phyloP scores from a whole-genome alignment of 2,888 invertebrate genomes.

The Idaea straminata region DNA sequence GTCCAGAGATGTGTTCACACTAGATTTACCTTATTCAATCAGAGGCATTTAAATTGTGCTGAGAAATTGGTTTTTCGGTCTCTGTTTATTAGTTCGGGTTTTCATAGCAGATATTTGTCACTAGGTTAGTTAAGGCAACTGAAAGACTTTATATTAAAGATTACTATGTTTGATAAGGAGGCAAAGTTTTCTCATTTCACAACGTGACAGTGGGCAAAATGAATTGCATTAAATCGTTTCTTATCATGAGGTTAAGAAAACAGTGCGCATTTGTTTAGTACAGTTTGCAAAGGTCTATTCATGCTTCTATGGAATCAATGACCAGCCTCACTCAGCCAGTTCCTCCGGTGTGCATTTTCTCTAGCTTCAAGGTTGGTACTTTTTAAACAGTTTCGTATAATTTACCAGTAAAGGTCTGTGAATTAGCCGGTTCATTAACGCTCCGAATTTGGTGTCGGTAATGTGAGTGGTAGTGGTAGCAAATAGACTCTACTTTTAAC shows the following conservation, averaged over 20 bases:
- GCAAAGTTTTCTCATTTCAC: no score
- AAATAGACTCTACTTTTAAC: background rate
- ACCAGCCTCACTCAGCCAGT: slow-evolving; percentile 26
- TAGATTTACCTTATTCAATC: background rate
- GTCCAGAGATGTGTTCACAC: slow-evolving; percentile 7
- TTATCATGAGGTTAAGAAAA: background rate
- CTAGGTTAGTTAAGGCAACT: background rate
- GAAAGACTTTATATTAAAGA: no score
- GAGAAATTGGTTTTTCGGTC: no score
- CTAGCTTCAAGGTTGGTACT: slow-evolving; percentile 53
- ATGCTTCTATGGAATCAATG: background rate
- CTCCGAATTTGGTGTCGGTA: slow-evolving; percentile 16
- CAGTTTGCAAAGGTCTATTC: background rate
- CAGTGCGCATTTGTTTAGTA: background rate
- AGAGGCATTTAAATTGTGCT: no score
- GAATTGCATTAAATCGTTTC: background rate
- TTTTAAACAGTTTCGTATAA: slow-evolving; percentile 42
- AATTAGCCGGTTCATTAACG: slow-evolving; percentile 35
- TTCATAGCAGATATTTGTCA: background rate
- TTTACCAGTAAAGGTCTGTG: slow-evolving; percentile 46
- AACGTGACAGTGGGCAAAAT: background rate
- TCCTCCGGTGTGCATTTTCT: slow-evolving; percentile 53
- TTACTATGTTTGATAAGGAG: no score
- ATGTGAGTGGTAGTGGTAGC: slow-evolving; percentile 1
- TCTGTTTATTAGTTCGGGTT: background rate